Percentiles rank a stretch among this genome's conserved stretches.
Evolutionary conservation across 2,113 vertebrate genomes (phyloP).

Genomic region (Piaya cayana): DNA sequence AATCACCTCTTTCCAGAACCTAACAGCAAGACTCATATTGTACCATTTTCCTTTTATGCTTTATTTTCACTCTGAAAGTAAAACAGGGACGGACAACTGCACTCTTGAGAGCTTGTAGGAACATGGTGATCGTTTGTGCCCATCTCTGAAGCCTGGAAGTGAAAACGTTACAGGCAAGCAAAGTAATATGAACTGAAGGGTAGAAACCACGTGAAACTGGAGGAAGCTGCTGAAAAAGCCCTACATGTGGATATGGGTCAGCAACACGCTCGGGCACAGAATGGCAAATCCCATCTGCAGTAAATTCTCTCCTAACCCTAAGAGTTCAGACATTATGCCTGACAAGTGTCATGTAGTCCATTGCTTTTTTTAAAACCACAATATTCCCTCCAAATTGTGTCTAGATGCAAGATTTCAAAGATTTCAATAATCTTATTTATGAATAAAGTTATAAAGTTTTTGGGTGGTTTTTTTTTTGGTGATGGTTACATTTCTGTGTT

Average conservation of each 20-base stretch:
- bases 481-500: not conserved
- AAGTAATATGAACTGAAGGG: not conserved
- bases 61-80: not conserved
- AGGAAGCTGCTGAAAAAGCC: not conserved
- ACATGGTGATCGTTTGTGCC: fast-evolving
- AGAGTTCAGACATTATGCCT: not conserved
- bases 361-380: not conserved
- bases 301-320: not conserved
- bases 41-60: not conserved
- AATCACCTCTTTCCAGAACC: not conserved
- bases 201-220: not conserved
- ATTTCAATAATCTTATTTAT: not conserved
- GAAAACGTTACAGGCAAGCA: not conserved
- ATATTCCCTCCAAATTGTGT: not conserved
- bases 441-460: not conserved
- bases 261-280: fast-evolving
- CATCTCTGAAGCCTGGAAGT: not conserved
- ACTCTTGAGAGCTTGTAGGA: not conserved
- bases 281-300: not conserved
- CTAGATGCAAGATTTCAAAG: not conserved
- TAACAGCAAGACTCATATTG: not conserved
- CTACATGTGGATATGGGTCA: not conserved
- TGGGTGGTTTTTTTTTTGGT: not conserved
- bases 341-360: not conserved
- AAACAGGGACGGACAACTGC: not conserved